phyloP scores from a whole-genome alignment of 2,113 vertebrate species.

The Alectura lathami region DNA sequence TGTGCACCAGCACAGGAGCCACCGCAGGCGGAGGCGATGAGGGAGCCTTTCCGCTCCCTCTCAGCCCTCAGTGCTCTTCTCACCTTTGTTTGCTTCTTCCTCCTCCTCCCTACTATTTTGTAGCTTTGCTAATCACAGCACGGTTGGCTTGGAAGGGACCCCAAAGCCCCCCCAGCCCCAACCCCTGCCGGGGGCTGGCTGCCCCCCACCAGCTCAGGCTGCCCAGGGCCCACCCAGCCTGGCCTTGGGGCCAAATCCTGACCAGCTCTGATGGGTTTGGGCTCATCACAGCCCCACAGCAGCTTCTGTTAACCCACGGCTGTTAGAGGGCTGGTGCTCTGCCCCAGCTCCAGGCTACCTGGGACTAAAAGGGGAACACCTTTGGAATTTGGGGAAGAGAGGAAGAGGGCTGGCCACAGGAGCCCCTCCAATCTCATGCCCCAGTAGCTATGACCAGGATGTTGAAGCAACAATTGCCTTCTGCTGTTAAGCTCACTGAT shows the following conservation, averaged over 20 bases:
- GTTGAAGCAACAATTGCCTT: not conserved
- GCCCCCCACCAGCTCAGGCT: not conserved
- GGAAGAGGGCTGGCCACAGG: not conserved
- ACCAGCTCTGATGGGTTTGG: not conserved
- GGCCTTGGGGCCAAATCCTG: not conserved
- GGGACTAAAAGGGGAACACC: accelerated
- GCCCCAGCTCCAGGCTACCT: not conserved
- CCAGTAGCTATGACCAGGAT: not conserved
- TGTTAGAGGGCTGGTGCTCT: accelerated
- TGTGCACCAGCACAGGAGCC: not conserved
- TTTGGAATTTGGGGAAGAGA: not conserved
- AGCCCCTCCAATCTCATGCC: not conserved
- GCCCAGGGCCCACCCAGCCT: not conserved
- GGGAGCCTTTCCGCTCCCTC: not conserved
- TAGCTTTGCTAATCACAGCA: not conserved
- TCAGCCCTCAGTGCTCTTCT: not conserved
- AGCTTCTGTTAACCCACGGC: not conserved
- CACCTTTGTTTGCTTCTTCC: not conserved
- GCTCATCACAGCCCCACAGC: not conserved
- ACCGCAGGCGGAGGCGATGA: not conserved
- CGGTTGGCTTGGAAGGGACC: too few relatives aligned
- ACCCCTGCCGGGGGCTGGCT: not conserved
- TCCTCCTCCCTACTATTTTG: not conserved
- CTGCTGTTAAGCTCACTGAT: not conserved
- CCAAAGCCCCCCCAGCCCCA: too few relatives aligned